Conservation (phyloP, 2,888 invertebrate genomes). For the Neelides folsomi region DNA sequence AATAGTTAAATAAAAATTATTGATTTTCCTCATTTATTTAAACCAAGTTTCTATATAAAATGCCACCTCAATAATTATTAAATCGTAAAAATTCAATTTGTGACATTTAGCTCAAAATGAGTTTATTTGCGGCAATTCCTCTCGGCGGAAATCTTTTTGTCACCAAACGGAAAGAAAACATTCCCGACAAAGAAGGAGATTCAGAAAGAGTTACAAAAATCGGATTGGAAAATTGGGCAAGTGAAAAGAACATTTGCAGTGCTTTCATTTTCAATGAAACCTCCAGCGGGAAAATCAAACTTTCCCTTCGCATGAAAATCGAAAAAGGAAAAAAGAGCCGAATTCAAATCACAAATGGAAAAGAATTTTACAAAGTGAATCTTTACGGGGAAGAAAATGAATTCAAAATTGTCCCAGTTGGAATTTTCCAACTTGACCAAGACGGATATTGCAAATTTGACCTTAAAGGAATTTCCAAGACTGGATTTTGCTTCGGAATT, state of each 20-base stretch:
- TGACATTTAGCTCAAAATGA: too few relatives aligned
- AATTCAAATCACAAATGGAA: slow-evolving; percentile 7
- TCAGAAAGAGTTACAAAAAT: slow-evolving; percentile 11
- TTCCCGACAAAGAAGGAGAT: too few relatives aligned
- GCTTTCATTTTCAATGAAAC: slow-evolving; percentile 20
- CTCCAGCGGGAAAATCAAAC: slow-evolving; percentile 10
- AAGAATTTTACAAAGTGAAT: neutral
- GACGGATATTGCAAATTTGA: slow-evolving; percentile 23
- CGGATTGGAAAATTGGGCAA: slow-evolving; percentile 23
- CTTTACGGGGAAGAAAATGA: slow-evolving; percentile 1
- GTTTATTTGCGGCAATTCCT: too few relatives aligned
- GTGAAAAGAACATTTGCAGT: slow-evolving; percentile 6
- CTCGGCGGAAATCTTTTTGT: too few relatives aligned
- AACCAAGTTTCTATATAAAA: too few relatives aligned
- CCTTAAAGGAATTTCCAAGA: slow-evolving; percentile 16
- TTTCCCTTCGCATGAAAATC: slow-evolving; percentile 20
- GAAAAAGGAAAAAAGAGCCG: slow-evolving; percentile 10
- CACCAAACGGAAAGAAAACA: too few relatives aligned
- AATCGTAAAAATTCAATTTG: too few relatives aligned
- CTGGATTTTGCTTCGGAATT: slow-evolving; percentile 15
- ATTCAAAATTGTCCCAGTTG: slow-evolving; percentile 18
- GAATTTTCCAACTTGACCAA: slow-evolving; percentile 11
- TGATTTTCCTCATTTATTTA: too few relatives aligned
- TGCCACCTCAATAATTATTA: too few relatives aligned
- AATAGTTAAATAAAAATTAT: too few relatives aligned